Evolutionary conservation across 1,140 invertebrate genomes (phyloP).

Genomic region (Drosophila lini): DNA sequence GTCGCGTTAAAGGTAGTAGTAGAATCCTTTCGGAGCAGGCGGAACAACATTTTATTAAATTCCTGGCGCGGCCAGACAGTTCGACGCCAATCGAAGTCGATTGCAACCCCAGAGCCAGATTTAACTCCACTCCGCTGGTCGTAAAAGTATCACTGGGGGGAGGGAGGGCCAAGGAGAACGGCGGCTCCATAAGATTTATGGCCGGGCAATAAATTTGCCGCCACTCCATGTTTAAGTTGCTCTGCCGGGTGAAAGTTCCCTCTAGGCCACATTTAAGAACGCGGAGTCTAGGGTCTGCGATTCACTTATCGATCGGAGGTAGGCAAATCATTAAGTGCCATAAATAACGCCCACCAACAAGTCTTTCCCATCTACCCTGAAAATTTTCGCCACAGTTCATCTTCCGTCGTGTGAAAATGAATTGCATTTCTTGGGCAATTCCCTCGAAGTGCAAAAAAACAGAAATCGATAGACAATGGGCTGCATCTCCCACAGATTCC

Average conservation of each 20-base stretch:
- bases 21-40: slow-evolving; percentile 25
- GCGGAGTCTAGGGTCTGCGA: not conserved
- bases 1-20: slow-evolving; percentile 19
- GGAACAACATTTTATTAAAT: slow-evolving; percentile 49
- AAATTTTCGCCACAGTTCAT: slow-evolving; percentile 56
- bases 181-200: slow-evolving; percentile 42
- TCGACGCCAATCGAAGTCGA: slow-evolving; percentile 59
- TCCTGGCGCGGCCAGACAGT: slow-evolving; percentile 52
- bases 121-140: slow-evolving; percentile 11
- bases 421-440: slow-evolving; percentile 74
- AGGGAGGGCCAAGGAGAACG: not conserved
- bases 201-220: slow-evolving; percentile 48
- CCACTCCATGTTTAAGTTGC: slow-evolving; percentile 20
- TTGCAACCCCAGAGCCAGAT: slow-evolving; percentile 39
- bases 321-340: slow-evolving; percentile 64
- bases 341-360: slow-evolving; percentile 69
- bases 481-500: slow-evolving; percentile 16
- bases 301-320: slow-evolving; percentile 56
- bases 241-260: slow-evolving; percentile 38
- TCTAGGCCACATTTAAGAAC: slow-evolving; percentile 7
- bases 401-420: slow-evolving; percentile 68
- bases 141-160: slow-evolving; percentile 30
- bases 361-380: slow-evolving; percentile 25
- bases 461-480: slow-evolving; percentile 76
- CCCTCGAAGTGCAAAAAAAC: slow-evolving; percentile 68